phyloP scores from a whole-genome alignment of 1,140 invertebrate species.

The Nasonia longicornis region DNA sequence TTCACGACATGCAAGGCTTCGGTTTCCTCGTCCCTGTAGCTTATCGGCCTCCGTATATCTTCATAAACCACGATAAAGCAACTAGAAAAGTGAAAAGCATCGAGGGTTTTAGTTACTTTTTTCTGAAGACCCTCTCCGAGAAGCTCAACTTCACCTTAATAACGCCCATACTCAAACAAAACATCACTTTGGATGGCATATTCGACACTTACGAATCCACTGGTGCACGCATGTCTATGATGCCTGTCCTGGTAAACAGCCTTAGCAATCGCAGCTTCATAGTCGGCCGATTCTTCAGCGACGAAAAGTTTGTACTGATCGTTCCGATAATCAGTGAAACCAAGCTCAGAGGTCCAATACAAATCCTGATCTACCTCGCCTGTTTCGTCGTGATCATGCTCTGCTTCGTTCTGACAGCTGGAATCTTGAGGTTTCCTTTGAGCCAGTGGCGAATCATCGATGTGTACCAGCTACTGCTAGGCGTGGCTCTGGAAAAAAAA shows the following conservation, averaged over 20 bases:
- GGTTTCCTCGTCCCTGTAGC: background rate
- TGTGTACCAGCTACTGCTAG: background rate
- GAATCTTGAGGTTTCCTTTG: background rate
- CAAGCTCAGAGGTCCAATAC: background rate
- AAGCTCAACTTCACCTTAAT: conserved; percentile 12
- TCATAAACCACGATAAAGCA: background rate
- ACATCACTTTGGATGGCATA: background rate
- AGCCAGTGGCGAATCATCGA: background rate
- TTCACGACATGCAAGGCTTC: background rate
- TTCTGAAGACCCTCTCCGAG: background rate
- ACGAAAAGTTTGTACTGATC: conserved; percentile 21
- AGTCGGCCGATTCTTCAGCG: background rate
- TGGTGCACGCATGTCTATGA: background rate
- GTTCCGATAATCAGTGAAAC: background rate
- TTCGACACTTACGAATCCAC: background rate
- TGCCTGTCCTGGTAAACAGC: background rate
- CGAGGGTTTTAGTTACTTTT: background rate
- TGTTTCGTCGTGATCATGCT: conserved; percentile 12
- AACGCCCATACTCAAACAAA: background rate
- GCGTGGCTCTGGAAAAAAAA: background rate
- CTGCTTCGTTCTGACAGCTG: background rate
- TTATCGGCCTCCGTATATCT: background rate
- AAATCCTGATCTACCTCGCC: background rate
- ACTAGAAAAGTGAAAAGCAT: background rate
- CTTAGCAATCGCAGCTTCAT: background rate